These are phyloP conservation scores for Agrochola litura DNA, from an alignment of 2,888 invertebrate genomes.

Conservation along the genomic window DNA sequence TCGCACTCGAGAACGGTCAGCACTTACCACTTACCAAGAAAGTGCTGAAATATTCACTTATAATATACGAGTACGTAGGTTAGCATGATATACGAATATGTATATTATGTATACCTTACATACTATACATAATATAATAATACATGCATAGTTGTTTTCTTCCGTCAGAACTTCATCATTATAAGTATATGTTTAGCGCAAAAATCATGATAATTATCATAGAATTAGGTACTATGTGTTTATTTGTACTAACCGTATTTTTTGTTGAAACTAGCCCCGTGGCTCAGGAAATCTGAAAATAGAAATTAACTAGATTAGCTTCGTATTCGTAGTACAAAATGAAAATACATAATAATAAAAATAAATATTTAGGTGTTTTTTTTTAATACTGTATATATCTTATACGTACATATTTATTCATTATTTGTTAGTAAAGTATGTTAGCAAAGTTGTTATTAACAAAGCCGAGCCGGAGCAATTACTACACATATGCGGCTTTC, in stretches of 20 bases:
- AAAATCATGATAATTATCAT: background rate
- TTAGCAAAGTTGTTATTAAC: too few relatives aligned
- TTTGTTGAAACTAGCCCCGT: slow-evolving; percentile 90
- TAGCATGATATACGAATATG: background rate
- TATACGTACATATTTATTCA: too few relatives aligned
- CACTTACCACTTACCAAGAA: background rate
- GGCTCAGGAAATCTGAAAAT: slow-evolving; percentile 89
- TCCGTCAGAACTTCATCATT: background rate
- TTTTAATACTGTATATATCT: too few relatives aligned
- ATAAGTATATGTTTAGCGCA: background rate
- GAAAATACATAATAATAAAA: background rate
- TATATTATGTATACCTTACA: too few relatives aligned
- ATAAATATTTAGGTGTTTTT: too few relatives aligned
- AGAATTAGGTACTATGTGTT: background rate
- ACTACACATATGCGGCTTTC: background rate
- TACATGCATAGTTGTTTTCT: background rate
- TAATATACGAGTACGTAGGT: background rate
- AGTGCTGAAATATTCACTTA: slow-evolving; percentile 21
- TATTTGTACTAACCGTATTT: slow-evolving; percentile 86
- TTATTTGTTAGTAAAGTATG: too few relatives aligned
- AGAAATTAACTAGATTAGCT: slow-evolving; percentile 59
- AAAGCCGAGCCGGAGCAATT: background rate
- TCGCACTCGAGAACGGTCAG: background rate
- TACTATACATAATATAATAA: background rate
- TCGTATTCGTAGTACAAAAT: background rate